Evolutionary conservation across 2,888 invertebrate species (phyloP).

Genomic region (Digitonthophagus gazella): DNA sequence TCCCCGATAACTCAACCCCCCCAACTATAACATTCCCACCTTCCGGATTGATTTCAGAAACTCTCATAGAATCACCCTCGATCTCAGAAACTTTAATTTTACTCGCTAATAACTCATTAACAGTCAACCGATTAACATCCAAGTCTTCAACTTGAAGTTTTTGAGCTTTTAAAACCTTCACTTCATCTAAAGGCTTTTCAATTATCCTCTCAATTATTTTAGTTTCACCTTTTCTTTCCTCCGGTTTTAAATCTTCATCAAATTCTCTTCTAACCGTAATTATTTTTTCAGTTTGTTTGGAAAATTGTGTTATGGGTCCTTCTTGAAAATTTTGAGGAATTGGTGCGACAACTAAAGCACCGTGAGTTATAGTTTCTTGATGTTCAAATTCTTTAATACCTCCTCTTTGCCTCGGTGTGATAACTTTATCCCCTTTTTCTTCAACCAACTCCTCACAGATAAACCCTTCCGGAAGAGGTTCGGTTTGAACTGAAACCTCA

Average conservation of each 20-base stretch:
- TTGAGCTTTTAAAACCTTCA: slow-evolving; percentile 55
- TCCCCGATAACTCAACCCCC: slow-evolving; percentile 67
- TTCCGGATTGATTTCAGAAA: slow-evolving; percentile 70
- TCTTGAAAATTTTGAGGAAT: slow-evolving; percentile 36
- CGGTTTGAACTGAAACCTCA: slow-evolving; percentile 81
- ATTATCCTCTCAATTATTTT: slow-evolving; percentile 37
- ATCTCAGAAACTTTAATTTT: slow-evolving; percentile 80
- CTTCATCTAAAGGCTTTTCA: slow-evolving; percentile 40
- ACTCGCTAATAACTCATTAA: slow-evolving; percentile 74
- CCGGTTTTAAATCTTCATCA: slow-evolving; percentile 44
- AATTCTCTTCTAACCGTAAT: slow-evolving; percentile 39
- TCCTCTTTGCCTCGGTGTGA: slow-evolving; percentile 51
- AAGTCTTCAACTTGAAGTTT: slow-evolving; percentile 71
- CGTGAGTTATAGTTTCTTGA: slow-evolving; percentile 64
- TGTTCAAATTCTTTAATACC: slow-evolving; percentile 59
- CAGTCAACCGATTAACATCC: slow-evolving; percentile 75
- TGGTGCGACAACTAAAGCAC: slow-evolving; percentile 61
- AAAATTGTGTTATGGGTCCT: slow-evolving; percentile 31
- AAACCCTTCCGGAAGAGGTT: slow-evolving; percentile 78
- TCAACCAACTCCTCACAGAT: slow-evolving; percentile 61
- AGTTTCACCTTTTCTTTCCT: slow-evolving; percentile 39
- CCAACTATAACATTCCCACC: slow-evolving; percentile 66
- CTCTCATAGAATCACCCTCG: slow-evolving; percentile 70
- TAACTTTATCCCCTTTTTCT: slow-evolving; percentile 41
- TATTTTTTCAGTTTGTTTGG: slow-evolving; percentile 37